These are phyloP conservation scores for Enteromius fasciolatus DNA, from an alignment of 2,797 vertebrate genomes.

Conservation along the genomic window DNA sequence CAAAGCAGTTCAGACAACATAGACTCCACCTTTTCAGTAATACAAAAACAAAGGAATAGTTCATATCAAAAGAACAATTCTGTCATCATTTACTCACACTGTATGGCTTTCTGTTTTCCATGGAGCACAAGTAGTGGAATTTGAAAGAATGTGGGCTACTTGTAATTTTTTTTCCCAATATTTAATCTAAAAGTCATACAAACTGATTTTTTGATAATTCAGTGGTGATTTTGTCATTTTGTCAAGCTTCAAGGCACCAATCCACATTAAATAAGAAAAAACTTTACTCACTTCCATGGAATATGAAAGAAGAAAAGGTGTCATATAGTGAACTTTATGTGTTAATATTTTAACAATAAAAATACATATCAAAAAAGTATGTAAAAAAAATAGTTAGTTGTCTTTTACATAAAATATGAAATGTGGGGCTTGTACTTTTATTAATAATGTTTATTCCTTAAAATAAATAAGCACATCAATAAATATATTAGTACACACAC, in stretches of 20 bases:
- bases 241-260: neutral
- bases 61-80: neutral
- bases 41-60: neutral
- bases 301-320: neutral
- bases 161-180: neutral
- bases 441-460: neutral
- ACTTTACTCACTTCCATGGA: neutral
- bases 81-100: neutral
- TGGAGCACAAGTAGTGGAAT: neutral
- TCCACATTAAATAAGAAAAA: neutral
- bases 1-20: neutral
- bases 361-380: neutral
- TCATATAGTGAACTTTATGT: neutral
- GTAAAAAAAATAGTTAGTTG: neutral
- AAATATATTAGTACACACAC: neutral
- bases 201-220: neutral
- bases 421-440: too few species aligned
- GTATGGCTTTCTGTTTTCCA: neutral
- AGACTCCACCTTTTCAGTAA: neutral
- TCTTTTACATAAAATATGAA: too few species aligned
- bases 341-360: neutral
- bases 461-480: neutral
- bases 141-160: neutral
- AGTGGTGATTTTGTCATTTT: neutral
- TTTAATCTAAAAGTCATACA: neutral